These are phyloP conservation scores for Platanista minor DNA, from an alignment of 2,113 vertebrate species.

Conservation along the genomic window DNA sequence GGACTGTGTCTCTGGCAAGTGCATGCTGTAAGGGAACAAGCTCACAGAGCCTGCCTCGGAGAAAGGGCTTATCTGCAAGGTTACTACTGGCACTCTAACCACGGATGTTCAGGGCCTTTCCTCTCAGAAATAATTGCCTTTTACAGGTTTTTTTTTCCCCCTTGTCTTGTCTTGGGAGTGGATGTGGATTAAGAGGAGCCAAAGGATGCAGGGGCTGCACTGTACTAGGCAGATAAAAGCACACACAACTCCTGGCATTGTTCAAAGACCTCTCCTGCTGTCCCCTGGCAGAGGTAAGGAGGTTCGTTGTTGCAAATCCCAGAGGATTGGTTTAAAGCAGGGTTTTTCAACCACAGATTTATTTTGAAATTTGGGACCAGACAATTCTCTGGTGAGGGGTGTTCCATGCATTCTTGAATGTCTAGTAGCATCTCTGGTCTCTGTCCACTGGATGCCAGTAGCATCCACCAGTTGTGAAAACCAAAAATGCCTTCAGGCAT, in stretches of 20 bases:
- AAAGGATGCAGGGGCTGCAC: neutral
- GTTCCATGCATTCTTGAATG: neutral
- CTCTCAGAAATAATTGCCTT: neutral
- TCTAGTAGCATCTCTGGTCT: neutral
- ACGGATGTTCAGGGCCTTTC: neutral
- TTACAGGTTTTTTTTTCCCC: neutral
- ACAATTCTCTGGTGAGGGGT: neutral
- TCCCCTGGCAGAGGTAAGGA: neutral
- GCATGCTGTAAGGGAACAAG: conserved; percentile 67
- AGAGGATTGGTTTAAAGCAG: neutral
- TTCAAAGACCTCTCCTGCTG: neutral
- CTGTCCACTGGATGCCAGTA: neutral
- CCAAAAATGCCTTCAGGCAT: neutral
- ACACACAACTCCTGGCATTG: neutral
- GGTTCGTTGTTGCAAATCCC: neutral
- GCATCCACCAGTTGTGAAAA: neutral
- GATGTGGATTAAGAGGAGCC: neutral
- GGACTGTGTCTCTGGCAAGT: conserved; percentile 62
- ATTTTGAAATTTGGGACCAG: neutral
- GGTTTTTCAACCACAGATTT: neutral
- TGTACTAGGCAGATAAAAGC: neutral
- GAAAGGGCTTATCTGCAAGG: conserved; percentile 40
- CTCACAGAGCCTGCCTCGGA: neutral
- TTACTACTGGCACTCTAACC: neutral
- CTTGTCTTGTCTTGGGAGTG: neutral